Evolutionary conservation across 2,113 vertebrate species (phyloP), one percentile per base, ranked within the genome.

Genomic region (Dascyllus trimaculatus): DNA sequence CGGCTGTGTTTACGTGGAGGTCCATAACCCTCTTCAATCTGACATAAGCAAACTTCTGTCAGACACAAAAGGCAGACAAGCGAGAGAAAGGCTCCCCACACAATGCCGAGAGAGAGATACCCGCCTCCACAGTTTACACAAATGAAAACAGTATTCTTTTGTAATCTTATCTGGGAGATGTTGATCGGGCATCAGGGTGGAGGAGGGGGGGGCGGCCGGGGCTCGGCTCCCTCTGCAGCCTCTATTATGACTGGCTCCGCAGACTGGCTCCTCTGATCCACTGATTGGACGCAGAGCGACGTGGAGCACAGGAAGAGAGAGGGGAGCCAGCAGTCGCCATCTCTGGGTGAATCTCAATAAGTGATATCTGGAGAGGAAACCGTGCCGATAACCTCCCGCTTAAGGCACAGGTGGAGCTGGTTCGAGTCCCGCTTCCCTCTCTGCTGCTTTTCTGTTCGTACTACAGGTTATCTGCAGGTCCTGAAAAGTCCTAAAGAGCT

Each of bases 211-310:
- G 45, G 60, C 25, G 62, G 22, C 24, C 11, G 79, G 75, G 68
- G 15, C 59, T 73, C 60, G 78, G 81, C 65, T 71, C 90, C 87
- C 86, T 90, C 88, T 49, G 71, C 87, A 82, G 87, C 85, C 88
- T 85, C 82, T 95, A 94, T 95, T 95, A 95, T 95, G 94, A 89
- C 95, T 95, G 91, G 82, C 78, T 75, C 73, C 4, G 84, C 85
- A 94, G 93, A 93, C 93, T 94, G 94, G 91, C 93, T 94, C 93
- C 94, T 91, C 91, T 94, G 91, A 94, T 94, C 87, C 92, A 86
- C 89, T 92, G 93, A 95, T 95, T 92, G 91, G 91, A 93, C 46
- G 35, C 85, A 92, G 88, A 59, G 76, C 81, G 52, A 67, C 65
- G 6, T 68, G 79, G 85, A 89, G 89, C 71, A 68, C 58, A 72